Conservation (phyloP, 1,140 invertebrate species). For the Fragariocoptes setiger region DNA sequence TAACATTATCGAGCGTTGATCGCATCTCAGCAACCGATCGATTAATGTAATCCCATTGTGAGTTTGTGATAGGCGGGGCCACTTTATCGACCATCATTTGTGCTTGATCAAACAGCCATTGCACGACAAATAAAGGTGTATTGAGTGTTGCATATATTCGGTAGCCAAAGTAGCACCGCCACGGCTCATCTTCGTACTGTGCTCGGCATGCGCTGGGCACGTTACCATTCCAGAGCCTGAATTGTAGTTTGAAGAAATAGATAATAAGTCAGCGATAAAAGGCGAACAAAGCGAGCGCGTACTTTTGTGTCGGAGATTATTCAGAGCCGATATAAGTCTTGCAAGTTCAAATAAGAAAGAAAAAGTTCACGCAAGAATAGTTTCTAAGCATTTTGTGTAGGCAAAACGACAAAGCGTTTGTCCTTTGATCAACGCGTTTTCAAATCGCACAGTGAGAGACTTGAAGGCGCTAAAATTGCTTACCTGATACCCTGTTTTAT, state of each 20-base stretch:
- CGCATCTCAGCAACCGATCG: conserved; percentile 44
- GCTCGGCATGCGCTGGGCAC: conserved; percentile 37
- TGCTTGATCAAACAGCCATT: conserved; percentile 77
- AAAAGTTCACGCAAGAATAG: too few species aligned
- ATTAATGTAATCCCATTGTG: conserved; percentile 74
- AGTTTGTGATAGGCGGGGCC: conserved; percentile 41
- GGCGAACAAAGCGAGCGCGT: too few species aligned
- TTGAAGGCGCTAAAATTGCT: conserved; percentile 10
- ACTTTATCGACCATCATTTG: conserved; percentile 68
- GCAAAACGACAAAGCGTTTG: not conserved
- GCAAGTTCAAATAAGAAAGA: too few species aligned
- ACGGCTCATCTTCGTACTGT: conserved; percentile 33
- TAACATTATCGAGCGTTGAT: conserved; percentile 45
- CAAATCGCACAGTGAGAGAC: not conserved
- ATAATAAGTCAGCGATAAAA: too few species aligned
- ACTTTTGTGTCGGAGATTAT: too few species aligned
- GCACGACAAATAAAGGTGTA: conserved; percentile 60
- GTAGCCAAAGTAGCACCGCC: conserved; percentile 72
- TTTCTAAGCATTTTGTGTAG: too few species aligned
- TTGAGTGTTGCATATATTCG: conserved; percentile 50
- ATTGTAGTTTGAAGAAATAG: conserved; percentile 1
- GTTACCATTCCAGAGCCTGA: conserved; percentile 37
- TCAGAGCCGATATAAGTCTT: too few species aligned
- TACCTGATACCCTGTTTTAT: conserved; percentile 36
- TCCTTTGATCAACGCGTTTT: not conserved